Base-by-base conservation (phyloP, 1,140 invertebrate genomes). In the Drosophila parvula region DNA sequence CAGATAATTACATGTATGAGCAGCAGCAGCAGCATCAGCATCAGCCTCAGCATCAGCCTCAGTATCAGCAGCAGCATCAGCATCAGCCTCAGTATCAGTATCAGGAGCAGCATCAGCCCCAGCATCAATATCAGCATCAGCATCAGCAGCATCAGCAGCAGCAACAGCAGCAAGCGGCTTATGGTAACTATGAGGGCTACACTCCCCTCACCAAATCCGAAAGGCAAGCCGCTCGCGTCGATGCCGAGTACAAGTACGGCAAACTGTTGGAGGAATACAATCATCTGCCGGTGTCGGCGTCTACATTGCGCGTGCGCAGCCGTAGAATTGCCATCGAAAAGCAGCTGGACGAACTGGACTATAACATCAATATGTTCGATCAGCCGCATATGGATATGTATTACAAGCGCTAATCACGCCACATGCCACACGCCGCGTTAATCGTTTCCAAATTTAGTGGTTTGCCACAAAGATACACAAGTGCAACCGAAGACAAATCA, bases 331-430 rank as follows among this genome's bases (percentile, higher is more conserved):
- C 53, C 22, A 79, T 79, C 27, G 76, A 79, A 7, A 41, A 59
- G 5, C 32, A 79, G 38, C 47, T 79, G 59, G 76, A 79, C 9
- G 57, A 78, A 8, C 27, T 79, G 59, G 75, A 79, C 65, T 79
- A 78, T n/a, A 38, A 44, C 43, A 79, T 79, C 18, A 70, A 73
- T n/a, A 70, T 78, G 75, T 78, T 78, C 41, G 74, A 78, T 32
- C 64, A 78, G 27, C 41, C 64, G 12, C 41, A 76, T 3, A 14
- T 74, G 32, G 73, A 76, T 6, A 32, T 78, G 45, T 70, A 77
- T 28, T 63, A 48, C 27, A 75, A 27, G 22, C 74, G 16, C 3
- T 65, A 12, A 51, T 9, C 12, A 6, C 18, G 8, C n/a, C 18
- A 10, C 32, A 14, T 11, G 3, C 38, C 45, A 16, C 3, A 16